Evolutionary conservation across 1,140 invertebrate genomes (phyloP), one percentile per base, ranked within the genome.

Genomic region (Cataglyphis hispanica): DNA sequence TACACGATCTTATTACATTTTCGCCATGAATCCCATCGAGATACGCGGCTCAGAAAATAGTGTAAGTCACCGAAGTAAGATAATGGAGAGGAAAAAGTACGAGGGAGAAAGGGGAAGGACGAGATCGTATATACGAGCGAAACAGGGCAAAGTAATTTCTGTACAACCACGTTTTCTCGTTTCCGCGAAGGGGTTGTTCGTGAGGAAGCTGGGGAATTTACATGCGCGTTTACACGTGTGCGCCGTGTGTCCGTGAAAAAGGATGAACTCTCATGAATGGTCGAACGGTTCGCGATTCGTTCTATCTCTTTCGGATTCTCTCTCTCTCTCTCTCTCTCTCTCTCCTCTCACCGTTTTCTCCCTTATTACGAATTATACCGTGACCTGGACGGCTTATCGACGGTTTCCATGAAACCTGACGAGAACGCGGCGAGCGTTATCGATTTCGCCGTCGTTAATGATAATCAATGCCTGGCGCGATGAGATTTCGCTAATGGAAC

Each of bases 61-160:
- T 63, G 58, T 86, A 64, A 76, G 86, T 88, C 86, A 74, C 85
- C 88, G 64, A 84, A 61, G 88, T 86, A 89, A 87, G 87, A 90
- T 85, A 90, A 90, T 89, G 80, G 89, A 86, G 70, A 80, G 87
- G 83, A 89, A 86, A 86, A 86, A 85, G 78, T 69, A 16, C 40
- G 31, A 27, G 13, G n/a, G n/a, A 50, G 74, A 25, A n/a, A 58
- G 2, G 4, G 31, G 22, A 6, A 37, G 69, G 25, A 40, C n/a
- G 53, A 63, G 63, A 75, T 89, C 84, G 87, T 84, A 78, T 78
- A 86, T 77, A 78, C 70, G 85, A 60, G 85, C 85, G 80, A 86
- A 90, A 89, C 88, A 90, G 81, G 89, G 89, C 88, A 89, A 90
- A 89, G 89, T 88, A 89, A 89, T 90, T 90, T 90, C 89, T 89